Evolutionary conservation across 2,888 invertebrate genomes (phyloP), one percentile per base, ranked within the genome.

Genomic region (Hirtodrosophila trivittata): DNA sequence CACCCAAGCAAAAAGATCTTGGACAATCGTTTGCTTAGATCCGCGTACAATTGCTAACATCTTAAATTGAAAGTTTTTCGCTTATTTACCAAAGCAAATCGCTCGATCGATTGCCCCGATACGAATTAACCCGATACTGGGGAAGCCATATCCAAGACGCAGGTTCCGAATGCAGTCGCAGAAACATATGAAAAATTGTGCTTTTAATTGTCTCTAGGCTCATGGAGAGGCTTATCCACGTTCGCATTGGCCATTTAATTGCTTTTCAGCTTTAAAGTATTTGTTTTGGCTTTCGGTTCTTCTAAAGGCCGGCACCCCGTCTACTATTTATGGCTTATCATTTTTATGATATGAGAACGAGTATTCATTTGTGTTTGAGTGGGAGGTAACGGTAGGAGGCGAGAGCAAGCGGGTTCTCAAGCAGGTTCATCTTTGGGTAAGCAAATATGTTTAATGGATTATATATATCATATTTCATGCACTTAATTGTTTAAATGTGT

Each of bases 41-140:
- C 26, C 42, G 16, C 39, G 32, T 26, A 38, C 51, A 54, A 75
- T 47, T 57, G 66, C 54, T 50, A 38, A 51, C 35, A 54, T 65
- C 67, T 63, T 74, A 58, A 77, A 77, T 76, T 77, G 71, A 76
- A 75, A 73, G 54, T 60, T 18, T 47, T 49, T 54, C 43, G 25
- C 32, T 35, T 33, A 13, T 39, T 57, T 38, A 46, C 26, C 39
- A 38, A 56, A 35, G 26, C 46, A 68, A 67, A 64, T 69, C 55
- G 56, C 26, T 63, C 73, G 81, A 86, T 84, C 78, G 69, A 78
- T 72, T 68, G 70, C 55, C 46, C 45, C 65, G 83, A 83, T 83
- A 86, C 66, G 69, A 80, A 77, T 81, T 83, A 83, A 66, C 64
- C 64, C 37, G 50, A 43, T 56, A 58, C 65, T 50, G 42, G 50